Base-by-base conservation (phyloP, 1,140 invertebrate species). In the Eriosoma lanigerum region DNA sequence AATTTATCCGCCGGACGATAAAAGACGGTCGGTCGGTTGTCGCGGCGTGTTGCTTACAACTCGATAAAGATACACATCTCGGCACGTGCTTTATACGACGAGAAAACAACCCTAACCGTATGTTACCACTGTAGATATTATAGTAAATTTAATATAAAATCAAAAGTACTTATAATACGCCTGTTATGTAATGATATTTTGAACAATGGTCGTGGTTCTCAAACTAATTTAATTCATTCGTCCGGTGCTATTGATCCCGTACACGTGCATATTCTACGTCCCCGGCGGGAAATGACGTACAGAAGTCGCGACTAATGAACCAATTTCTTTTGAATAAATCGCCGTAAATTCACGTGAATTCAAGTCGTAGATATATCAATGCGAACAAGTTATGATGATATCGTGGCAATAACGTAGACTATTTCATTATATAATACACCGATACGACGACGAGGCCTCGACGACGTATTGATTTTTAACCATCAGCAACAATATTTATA, bases 261-360 rank as follows among this genome's bases (percentile, higher is more conserved):
- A 3, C 58, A 62, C 60, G 29, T 62, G 60, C 56, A 38, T 38
- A 38, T 38, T 38, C 32, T 4, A 3, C 8, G 32, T 38, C 32
- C 32, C 32, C 32, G 32, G 32, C 32, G 32, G 32, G 32, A 8
- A 8, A 38, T 38, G 32, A 38, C 38, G 1, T 8, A 21, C 13
- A 46, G 38, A 68, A 68, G 13, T 68, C 38, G 1, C 38, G n/a
- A 68, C 64, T 68, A 68, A 68, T 68, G 64, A 68, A 68, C 64
- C 46, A 68, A 46, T 68, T 68, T 68, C 64, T 68, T 44, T 44
- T 44, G 29, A 66, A 44, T 66, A 19, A 44, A 46, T 68, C 8
- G 38, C 9, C 17, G 21, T 32, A 62, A 62, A 32, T 62, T 32
- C 26, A 29, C 9, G 26, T 1, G n/a, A 68, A 68, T 68, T 68